Evolutionary conservation across 2,797 vertebrate genomes (phyloP), one percentile per base, ranked within the genome.

Genomic region (Enteromius thamalakanensis): DNA sequence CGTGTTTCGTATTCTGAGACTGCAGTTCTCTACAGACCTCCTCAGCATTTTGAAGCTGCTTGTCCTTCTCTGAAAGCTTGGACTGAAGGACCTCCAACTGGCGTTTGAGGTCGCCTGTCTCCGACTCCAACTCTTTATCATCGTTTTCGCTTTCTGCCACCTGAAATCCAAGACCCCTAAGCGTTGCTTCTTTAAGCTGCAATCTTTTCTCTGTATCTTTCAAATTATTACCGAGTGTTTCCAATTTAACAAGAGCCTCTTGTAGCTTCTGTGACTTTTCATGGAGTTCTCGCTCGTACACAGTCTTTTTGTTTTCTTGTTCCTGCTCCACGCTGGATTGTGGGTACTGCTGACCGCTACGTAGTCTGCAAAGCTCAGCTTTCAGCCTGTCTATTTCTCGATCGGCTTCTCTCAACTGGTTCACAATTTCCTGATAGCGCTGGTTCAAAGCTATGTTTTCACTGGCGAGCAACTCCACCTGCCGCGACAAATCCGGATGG

Each of bases 401-500:
- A 87, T 96, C 95, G 0, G 95, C 95, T 88, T 95, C 95, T 1
- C 93, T 95, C 85, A 96, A 90, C 89, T 96, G 95, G 87, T 96
- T 96, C 53, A 96, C 84, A 12, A 96, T 96, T 86, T 96, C 95
- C 86, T 96, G 95, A 85, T 92, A 95, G 11, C 91, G 90, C 47
- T 95, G 95, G 82, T 94, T 93, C 82, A 96, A 65, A 14, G 93
- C 93, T 11, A 87, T 78, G 0, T 96, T 96, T 84, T 96, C 95
- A 67, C 86, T 89, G 0, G 91, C 92, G 68, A 96, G 87, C 49
- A 95, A 90, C 80, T 95, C 94, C 12, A 93, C 84, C 80, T 89
- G 92, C 88, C 95, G 95, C 53, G 91, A 92, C 2, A 95, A 90
- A 79, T 90, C 90, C 0, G 91, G 85, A n/a, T 91, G 89, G 60